These are phyloP conservation scores for Poeciliopsis presidionis DNA, from an alignment of 2,797 vertebrate species.

Conservation along the genomic window DNA sequence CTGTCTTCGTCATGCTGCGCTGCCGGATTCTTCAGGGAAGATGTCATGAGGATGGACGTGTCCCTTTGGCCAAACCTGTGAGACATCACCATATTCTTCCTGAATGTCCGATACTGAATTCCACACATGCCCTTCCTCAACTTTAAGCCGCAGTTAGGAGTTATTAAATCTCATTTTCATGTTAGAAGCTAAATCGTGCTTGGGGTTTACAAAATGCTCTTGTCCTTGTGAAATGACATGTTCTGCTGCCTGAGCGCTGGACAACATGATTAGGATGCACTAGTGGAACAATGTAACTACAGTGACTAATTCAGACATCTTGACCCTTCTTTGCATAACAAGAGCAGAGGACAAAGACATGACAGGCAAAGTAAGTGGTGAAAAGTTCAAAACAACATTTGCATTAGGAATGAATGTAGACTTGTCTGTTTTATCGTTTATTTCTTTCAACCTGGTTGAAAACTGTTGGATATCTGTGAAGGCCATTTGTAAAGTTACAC, in stretches of 20 bases:
- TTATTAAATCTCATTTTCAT: not conserved
- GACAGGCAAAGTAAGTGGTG: slow-evolving; percentile 36
- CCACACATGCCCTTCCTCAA: not conserved
- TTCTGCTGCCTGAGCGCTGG: slow-evolving; percentile 14
- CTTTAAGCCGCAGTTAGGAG: not conserved
- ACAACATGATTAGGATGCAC: slow-evolving; percentile 17
- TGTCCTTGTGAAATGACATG: not conserved
- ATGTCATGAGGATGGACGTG: slow-evolving; percentile 78
- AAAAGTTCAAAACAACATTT: slow-evolving; percentile 12
- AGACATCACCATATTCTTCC: slow-evolving; percentile 13
- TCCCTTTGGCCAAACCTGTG: slow-evolving; percentile 79
- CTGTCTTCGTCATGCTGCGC: slow-evolving; percentile 57
- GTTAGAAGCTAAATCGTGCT: not conserved
- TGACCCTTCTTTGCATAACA: slow-evolving; percentile 67
- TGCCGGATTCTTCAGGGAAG: slow-evolving; percentile 68
- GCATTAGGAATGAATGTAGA: not conserved
- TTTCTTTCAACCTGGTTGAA: not conserved
- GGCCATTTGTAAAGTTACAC: too few species aligned
- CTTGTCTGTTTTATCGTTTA: not conserved
- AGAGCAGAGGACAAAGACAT: slow-evolving; percentile 37
- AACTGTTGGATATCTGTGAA: not conserved
- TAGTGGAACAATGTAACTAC: slow-evolving; percentile 15
- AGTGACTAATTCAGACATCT: slow-evolving; percentile 48
- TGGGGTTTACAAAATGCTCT: not conserved
- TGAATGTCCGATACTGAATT: not conserved